Evolutionary conservation across 2,888 invertebrate genomes (phyloP), one percentile per base, ranked within the genome.

Genomic region (Microlaimidae sp.): DNA sequence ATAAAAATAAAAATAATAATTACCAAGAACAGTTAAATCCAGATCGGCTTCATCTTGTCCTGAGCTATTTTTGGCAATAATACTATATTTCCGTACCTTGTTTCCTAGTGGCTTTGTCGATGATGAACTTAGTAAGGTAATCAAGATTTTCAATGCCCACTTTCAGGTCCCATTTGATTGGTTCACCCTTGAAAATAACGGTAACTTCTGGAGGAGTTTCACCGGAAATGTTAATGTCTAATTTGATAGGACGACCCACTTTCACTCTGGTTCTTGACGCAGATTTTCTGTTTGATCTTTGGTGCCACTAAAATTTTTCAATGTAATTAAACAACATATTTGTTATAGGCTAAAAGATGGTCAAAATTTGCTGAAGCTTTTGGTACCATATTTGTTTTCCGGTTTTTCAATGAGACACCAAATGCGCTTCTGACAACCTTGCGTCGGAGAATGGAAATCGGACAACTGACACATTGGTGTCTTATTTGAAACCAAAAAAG

Each of bases 201-300:
- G 80, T 81, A 70, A 90, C 92, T 10, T 81, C 80, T 64, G 97
- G 92, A 61, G 87, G 84, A 13, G 97, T 95, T 75, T 97, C 95
- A 57, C 97, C 97, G 62, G 82, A 82, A 57, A 90, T 85, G 71
- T 88, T 86, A 59, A 92, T 81, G 70, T 92, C 89, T 60, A 93
- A 75, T 27, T 83, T 80, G 64, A 95, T 81, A 64, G 84, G 80
- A 72, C 89, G 87, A 42, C 93, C 93, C 24, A 87, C 88, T 74
- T 89, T 90, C 62, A 95, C n/a, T n/a, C n/a, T 79, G 0, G 83
- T 85, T 27, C 92, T 77, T 65, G 88, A 85, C 53, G 85, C 84
- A 65, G 93, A 79, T 66, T 86, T 82, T 84, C 63, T 88, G 82
- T 71, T 86, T 86, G 69, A 92, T 95, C 75, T 83, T 85, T 1